A percentile compares a stretch with the other conserved stretches of the same genome.
Evolutionary conservation across 2,888 invertebrate species (phyloP).

Genomic region (Ecliptopera silaceata): DNA sequence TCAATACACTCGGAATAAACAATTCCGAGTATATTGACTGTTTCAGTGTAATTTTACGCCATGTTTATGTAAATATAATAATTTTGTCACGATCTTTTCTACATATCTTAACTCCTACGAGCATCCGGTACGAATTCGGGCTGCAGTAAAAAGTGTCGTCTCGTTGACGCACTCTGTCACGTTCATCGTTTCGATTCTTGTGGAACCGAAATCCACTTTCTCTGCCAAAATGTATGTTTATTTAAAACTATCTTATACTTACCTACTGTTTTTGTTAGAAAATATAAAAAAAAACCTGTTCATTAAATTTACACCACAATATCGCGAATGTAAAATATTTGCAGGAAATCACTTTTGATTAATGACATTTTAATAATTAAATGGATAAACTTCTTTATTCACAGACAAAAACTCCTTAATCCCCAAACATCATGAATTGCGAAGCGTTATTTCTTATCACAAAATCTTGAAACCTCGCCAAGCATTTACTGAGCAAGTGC

Average conservation of each 20-base stretch:
- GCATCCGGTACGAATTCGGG: conserved; percentile 29
- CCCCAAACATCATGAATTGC: not conserved
- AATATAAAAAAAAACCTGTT: no score
- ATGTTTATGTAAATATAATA: not conserved
- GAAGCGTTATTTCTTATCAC: conserved; percentile 7
- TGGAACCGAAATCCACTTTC: conserved; percentile 50
- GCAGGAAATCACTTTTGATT: not conserved
- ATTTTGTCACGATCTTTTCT: conserved; percentile 6
- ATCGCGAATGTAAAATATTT: not conserved
- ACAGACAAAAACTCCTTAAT: not conserved
- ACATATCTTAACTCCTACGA: conserved; percentile 17
- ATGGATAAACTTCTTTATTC: not conserved
- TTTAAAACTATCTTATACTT: conserved; percentile 51
- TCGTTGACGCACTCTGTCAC: conserved; percentile 31
- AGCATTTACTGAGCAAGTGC: conserved; percentile 12
- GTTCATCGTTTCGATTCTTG: conserved; percentile 37
- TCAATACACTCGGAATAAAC: no score
- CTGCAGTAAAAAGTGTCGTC: conserved; percentile 34
- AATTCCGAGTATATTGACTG: no score
- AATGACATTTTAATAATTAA: no score
- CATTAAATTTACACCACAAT: no score
- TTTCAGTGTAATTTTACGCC: no score
- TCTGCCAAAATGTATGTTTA: conserved; percentile 51
- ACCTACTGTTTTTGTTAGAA: not conserved
- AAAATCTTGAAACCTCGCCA: conserved; percentile 22